These are phyloP conservation scores for Rhynchotus rufescens DNA, from an alignment of 2,797 vertebrate genomes.

Conservation along the genomic window DNA sequence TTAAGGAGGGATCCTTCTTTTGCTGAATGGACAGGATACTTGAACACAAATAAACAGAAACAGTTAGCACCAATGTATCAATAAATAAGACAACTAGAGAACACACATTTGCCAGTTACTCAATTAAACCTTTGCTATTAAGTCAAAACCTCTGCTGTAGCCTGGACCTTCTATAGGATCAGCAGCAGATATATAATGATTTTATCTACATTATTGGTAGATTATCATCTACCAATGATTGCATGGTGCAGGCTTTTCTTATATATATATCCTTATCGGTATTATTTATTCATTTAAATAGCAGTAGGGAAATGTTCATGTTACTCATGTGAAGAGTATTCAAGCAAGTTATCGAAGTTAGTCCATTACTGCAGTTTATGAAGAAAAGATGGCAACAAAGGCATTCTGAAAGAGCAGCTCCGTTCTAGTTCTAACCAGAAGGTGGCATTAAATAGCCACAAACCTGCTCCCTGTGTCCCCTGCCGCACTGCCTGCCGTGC, in stretches of 20 bases:
- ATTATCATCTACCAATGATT: neutral
- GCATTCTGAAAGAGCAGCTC: neutral
- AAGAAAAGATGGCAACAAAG: neutral
- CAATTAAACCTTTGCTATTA: fast-evolving
- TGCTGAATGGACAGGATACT: neutral
- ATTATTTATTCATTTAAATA: neutral
- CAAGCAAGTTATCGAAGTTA: neutral
- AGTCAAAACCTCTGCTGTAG: fast-evolving
- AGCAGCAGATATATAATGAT: neutral
- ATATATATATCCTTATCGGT: neutral
- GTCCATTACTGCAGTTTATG: neutral
- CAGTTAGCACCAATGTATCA: neutral
- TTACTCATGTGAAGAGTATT: fast-evolving
- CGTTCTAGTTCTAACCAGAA: conserved; percentile 17
- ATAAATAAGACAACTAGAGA: fast-evolving
- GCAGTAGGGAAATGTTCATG: fast-evolving
- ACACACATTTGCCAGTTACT: neutral
- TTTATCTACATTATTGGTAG: neutral
- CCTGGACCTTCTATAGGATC: neutral
- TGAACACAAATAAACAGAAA: neutral
- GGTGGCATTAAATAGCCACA: conserved; percentile 51
- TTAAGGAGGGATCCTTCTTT: neutral
- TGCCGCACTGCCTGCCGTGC: neutral
- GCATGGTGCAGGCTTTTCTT: neutral
- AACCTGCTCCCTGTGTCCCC: neutral